phyloP scores from a whole-genome alignment of 35 echinoderm and acorn worm species.

The Lytechinus variegatus region DNA sequence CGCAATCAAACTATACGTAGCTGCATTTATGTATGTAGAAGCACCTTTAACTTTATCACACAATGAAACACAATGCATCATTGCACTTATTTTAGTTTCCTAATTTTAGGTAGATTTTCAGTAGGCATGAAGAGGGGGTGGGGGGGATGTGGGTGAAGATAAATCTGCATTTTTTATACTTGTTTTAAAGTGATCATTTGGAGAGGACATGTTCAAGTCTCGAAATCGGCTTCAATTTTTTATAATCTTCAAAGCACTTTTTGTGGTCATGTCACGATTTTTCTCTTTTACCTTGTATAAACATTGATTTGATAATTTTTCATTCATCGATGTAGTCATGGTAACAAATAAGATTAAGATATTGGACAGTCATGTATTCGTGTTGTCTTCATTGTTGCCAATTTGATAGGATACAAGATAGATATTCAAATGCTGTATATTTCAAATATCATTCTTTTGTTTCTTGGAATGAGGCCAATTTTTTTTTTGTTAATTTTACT shows the following conservation, averaged over 20 bases:
- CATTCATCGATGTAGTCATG: constrained; percentile 17
- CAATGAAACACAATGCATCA: neutral
- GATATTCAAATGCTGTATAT: neutral
- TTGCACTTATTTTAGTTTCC: neutral
- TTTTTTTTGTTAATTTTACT: constrained; percentile 12
- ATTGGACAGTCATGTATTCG: constrained; percentile 20
- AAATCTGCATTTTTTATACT: neutral
- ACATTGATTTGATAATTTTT: constrained; percentile 44
- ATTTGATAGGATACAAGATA: neutral
- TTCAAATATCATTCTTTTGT: neutral
- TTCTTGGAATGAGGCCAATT: constrained; percentile 20
- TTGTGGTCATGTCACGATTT: neutral
- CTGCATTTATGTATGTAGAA: constrained; percentile 17
- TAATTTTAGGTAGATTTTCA: neutral
- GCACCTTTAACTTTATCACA: neutral
- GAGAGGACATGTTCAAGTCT: neutral
- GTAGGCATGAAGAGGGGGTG: neutral
- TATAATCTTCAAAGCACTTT: neutral
- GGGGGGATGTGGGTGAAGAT: neutral
- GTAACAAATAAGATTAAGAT: neutral
- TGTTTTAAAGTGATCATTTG: neutral
- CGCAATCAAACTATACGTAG: neutral
- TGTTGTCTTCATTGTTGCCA: neutral
- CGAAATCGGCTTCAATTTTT: neutral
- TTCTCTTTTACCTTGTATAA: constrained; percentile 40